Evolutionary conservation across 2,888 invertebrate genomes (phyloP).

Genomic region (Cyclophora punctaria): DNA sequence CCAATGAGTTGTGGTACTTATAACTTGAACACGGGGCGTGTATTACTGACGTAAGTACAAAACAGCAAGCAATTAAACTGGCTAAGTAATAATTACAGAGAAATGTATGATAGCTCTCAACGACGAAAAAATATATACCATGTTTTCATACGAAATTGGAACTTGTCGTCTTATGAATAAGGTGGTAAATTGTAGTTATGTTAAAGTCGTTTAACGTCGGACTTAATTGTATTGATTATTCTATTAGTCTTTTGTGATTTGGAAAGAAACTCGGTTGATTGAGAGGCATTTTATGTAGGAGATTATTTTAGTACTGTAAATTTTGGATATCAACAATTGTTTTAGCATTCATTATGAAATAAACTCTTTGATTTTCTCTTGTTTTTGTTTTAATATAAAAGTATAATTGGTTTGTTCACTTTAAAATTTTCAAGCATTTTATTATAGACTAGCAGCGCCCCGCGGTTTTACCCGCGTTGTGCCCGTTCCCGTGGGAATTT

Average conservation of each 20-base stretch:
- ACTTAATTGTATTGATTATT: constrained; percentile 9
- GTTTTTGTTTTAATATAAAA: too few species aligned
- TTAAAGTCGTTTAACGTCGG: not conserved
- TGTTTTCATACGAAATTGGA: not conserved
- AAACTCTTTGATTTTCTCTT: too few species aligned
- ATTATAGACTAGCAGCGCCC: too few species aligned
- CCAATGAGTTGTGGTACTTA: constrained; percentile 20
- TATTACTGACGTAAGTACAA: constrained; percentile 52
- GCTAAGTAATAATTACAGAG: constrained; percentile 52
- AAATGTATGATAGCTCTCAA: constrained; percentile 27
- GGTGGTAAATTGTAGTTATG: not conserved
- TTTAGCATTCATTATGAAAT: too few species aligned
- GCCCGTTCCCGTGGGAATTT: too few species aligned
- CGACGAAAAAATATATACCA: constrained; percentile 15
- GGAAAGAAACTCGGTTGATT: constrained; percentile 2
- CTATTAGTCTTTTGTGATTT: not conserved
- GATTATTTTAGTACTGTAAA: too few species aligned
- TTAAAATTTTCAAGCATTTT: too few species aligned
- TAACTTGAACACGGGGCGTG: constrained; percentile 49
- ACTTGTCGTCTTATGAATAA: too few species aligned
- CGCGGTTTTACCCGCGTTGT: too few species aligned
- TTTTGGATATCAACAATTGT: too few species aligned
- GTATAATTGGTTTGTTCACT: too few species aligned
- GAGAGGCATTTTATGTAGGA: not conserved
- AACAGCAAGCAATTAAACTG: constrained; percentile 59